Conservation (phyloP, 2,888 invertebrate species). For the Epistrophe eligans region DNA sequence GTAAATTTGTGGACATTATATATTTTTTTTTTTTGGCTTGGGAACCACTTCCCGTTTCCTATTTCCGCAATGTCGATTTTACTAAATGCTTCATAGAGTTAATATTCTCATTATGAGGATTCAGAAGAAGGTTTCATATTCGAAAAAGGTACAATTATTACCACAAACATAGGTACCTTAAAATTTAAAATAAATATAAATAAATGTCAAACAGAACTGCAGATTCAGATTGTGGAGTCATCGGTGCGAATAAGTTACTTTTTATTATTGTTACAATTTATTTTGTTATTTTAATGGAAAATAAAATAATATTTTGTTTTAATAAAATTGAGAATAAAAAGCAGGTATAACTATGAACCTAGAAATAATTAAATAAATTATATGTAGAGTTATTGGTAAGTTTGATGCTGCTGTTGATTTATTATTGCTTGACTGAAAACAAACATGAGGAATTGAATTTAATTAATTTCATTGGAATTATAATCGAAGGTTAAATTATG, state of each 20-base stretch:
- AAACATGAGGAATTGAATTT: neutral
- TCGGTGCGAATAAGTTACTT: conserved; percentile 49
- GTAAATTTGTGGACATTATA: conserved; percentile 71
- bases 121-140: neutral
- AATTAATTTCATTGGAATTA: conserved; percentile 5
- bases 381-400: neutral
- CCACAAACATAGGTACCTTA: conserved; percentile 28
- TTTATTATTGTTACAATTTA: conserved; percentile 31
- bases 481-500: neutral
- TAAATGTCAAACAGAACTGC: conserved; percentile 48
- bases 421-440: neutral
- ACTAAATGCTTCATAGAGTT: conserved; percentile 67
- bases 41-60: conserved; percentile 70
- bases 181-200: conserved; percentile 21
- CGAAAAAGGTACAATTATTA: neutral
- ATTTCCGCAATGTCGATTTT: conserved; percentile 63
- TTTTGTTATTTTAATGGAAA: neutral
- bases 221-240: neutral
- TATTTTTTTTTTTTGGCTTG: conserved; percentile 53
- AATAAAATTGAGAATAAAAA: neutral
- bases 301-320: neutral
- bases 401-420: neutral
- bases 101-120: conserved; percentile 43
- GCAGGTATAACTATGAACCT: neutral
- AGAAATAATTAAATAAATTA: neutral